These are phyloP conservation scores for Artibeus lituratus DNA, from an alignment of 2,797 vertebrate species.

Conservation along the genomic window DNA sequence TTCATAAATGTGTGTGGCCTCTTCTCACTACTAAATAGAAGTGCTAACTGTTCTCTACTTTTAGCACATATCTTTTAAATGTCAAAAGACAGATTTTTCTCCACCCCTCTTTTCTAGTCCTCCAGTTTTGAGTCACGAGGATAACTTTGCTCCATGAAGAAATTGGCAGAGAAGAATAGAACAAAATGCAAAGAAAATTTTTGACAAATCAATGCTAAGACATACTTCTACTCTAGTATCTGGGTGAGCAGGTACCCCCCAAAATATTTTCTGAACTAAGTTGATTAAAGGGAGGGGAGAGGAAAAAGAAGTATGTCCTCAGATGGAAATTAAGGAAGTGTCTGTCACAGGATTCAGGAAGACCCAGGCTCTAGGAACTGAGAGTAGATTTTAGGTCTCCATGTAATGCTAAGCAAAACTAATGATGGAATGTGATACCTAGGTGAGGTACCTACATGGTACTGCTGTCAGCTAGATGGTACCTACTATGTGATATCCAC, in stretches of 20 bases:
- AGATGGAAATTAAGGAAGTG: background rate
- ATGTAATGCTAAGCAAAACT: background rate
- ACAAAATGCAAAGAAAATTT: constrained; percentile 34
- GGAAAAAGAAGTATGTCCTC: constrained; percentile 5
- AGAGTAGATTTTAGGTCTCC: background rate
- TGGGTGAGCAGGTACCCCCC: constrained; percentile 30
- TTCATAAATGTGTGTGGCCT: constrained; percentile 57
- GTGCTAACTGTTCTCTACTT: constrained; percentile 71
- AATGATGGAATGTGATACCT: background rate
- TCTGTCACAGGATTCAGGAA: background rate
- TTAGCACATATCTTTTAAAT: constrained; percentile 74
- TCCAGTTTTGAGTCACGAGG: constrained; percentile 67
- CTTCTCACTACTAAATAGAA: constrained; percentile 70
- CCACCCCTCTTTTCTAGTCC: constrained; percentile 61
- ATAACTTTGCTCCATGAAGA: constrained; percentile 60
- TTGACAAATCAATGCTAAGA: constrained; percentile 57
- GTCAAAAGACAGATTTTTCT: constrained; percentile 77
- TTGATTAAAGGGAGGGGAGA: background rate
- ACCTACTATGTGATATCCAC: background rate
- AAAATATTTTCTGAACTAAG: constrained; percentile 44
- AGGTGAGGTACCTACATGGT: background rate
- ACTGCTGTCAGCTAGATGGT: background rate
- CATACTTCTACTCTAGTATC: background rate
- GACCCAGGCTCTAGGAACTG: background rate
- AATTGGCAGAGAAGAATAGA: constrained; percentile 61